These are phyloP conservation scores for Spheniscus humboldti DNA, from an alignment of 2,797 vertebrate genomes.

Conservation along the genomic window DNA sequence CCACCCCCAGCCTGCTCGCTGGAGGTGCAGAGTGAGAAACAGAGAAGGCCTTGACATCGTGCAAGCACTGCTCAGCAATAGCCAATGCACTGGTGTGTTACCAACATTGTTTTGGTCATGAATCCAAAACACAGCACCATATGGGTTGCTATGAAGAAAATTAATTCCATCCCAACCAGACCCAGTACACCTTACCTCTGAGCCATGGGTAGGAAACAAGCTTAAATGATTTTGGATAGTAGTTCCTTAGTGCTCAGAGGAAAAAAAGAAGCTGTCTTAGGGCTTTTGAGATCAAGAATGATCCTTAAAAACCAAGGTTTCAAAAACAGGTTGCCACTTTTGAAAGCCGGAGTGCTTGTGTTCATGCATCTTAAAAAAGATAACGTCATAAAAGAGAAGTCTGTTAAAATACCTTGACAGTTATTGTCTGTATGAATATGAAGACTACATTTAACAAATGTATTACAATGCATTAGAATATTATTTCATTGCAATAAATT, in stretches of 20 bases:
- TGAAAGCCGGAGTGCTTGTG: not conserved
- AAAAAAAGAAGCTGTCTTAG: not conserved
- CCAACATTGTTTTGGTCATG: not conserved
- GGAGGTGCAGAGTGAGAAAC: not conserved
- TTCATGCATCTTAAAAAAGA: not conserved
- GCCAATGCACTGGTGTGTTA: not conserved
- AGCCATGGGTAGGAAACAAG: not conserved
- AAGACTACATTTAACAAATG: constrained; percentile 34
- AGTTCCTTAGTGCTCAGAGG: not conserved
- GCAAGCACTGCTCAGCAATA: not conserved
- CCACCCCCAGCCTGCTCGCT: not conserved
- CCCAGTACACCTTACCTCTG: not conserved
- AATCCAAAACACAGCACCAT: not conserved
- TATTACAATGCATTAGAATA: constrained; percentile 24
- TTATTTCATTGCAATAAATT: constrained; percentile 45
- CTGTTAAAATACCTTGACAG: constrained; percentile 35
- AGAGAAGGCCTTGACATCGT: not conserved
- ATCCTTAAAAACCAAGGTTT: not conserved
- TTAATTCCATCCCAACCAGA: not conserved
- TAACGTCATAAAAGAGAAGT: not conserved
- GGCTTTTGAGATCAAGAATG: not conserved
- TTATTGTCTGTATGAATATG: constrained; percentile 17
- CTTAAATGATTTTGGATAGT: not conserved
- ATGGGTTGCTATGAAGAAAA: not conserved
- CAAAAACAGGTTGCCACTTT: not conserved